phyloP scores from a whole-genome alignment of 2,797 vertebrate genomes.

The Coregonus ussuriensis region DNA sequence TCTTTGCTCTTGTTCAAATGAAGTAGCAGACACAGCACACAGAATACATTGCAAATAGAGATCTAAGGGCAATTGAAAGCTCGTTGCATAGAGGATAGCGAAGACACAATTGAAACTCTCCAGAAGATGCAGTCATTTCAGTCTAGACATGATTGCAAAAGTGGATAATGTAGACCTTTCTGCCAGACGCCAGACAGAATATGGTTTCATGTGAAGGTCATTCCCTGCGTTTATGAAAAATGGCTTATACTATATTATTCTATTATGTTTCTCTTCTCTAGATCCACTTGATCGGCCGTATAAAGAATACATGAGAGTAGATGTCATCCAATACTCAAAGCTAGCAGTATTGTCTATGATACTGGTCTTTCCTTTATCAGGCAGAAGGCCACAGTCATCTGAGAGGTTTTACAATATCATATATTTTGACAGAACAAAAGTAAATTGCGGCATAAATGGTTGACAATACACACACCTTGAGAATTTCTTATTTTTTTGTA shows the following conservation, averaged over 20 bases:
- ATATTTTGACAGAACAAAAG: neutral
- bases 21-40: neutral
- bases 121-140: slow-evolving; percentile 37
- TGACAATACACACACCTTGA: neutral
- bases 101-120: slow-evolving; percentile 16
- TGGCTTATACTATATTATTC: slow-evolving; percentile 28
- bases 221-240: slow-evolving; percentile 36
- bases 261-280: slow-evolving; percentile 22
- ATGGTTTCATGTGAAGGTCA: slow-evolving; percentile 23
- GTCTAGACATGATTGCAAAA: slow-evolving; percentile 47
- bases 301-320: neutral
- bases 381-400: neutral
- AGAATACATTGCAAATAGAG: neutral
- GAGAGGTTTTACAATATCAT: neutral
- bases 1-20: neutral
- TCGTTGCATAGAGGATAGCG: slow-evolving; percentile 13
- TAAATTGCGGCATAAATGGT: neutral
- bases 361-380: neutral
- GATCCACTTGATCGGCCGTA: neutral
- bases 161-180: slow-evolving; percentile 49
- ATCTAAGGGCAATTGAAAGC: slow-evolving; percentile 1
- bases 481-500: neutral
- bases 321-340: neutral
- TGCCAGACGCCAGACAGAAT: slow-evolving; percentile 30
- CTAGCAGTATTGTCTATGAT: neutral